Evolutionary conservation across 2,888 invertebrate species (phyloP).

Genomic region (Antheraea yamamai): DNA sequence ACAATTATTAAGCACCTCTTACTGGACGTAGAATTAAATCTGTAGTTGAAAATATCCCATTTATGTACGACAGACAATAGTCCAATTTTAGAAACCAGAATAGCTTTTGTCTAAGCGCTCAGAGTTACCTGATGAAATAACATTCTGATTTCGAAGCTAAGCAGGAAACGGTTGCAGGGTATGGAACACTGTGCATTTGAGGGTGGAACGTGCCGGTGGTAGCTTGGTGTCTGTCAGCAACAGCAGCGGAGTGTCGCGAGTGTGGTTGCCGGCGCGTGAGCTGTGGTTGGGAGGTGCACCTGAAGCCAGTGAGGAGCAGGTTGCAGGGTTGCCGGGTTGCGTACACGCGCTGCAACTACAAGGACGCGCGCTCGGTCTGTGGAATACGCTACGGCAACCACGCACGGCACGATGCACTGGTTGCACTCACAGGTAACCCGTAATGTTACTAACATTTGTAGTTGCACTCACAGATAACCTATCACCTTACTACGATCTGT

Average conservation of each 20-base stretch:
- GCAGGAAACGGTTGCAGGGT: constrained; percentile 62
- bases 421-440: constrained; percentile 86
- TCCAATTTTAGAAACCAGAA: background rate
- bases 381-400: constrained; percentile 90
- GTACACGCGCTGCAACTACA: constrained; percentile 91
- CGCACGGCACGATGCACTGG: constrained; percentile 87
- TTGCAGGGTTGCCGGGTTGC: constrained; percentile 86
- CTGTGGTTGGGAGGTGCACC: constrained; percentile 62
- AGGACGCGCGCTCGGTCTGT: constrained; percentile 90
- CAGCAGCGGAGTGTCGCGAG: constrained; percentile 43
- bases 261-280: constrained; percentile 52
- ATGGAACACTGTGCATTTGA: constrained; percentile 86
- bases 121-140: background rate
- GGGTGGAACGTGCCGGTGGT: constrained; percentile 79
- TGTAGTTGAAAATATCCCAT: too few relatives aligned
- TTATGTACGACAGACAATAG: too few relatives aligned
- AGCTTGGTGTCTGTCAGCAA: constrained; percentile 46
- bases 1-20: background rate
- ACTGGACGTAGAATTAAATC: background rate
- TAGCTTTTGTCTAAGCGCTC: background rate
- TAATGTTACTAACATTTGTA: too few relatives aligned
- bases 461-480: too few relatives aligned
- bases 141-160: background rate
- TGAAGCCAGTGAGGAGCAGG: constrained; percentile 43
- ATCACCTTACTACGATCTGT: background rate